A percentile compares a stretch with the other conserved stretches of the same genome.
Conservation (phyloP, 2,113 vertebrate genomes). For the Scomber japonicus region DNA sequence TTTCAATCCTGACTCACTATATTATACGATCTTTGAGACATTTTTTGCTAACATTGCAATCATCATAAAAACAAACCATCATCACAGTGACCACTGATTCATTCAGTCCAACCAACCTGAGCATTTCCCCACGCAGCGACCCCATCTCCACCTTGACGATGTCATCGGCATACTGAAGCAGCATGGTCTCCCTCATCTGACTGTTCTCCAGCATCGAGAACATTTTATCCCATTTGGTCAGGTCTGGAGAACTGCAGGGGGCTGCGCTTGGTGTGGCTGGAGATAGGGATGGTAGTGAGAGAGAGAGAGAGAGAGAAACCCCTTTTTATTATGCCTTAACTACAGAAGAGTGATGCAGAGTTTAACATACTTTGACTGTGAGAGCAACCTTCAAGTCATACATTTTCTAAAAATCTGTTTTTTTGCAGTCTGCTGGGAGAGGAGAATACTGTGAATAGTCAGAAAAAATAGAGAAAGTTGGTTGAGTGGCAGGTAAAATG, state of each 20-base stretch:
- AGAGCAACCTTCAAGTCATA: background rate
- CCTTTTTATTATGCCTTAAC: background rate
- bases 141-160: constrained; percentile 89
- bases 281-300: constrained; percentile 1
- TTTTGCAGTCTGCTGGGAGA: background rate
- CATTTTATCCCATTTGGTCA: constrained; percentile 95
- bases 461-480: background rate
- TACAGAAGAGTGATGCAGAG: background rate
- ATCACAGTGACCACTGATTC: background rate
- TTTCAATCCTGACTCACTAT: no score
- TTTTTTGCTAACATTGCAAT: background rate
- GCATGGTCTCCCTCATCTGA: constrained; percentile 95
- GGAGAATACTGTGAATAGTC: background rate
- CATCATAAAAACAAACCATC: background rate
- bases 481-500: background rate
- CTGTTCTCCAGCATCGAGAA: constrained; percentile 98
- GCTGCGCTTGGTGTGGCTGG: constrained; percentile 63
- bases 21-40: no score
- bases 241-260: constrained; percentile 86
- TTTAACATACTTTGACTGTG: background rate
- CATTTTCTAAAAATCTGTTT: background rate
- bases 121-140: constrained; percentile 86
- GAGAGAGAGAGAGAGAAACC: background rate
- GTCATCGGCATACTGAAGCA: constrained; percentile 90
- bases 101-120: constrained; percentile 74